These are phyloP conservation scores for Chiropotes sagulatus DNA, from an alignment of 2,797 vertebrate genomes.

Conservation along the genomic window DNA sequence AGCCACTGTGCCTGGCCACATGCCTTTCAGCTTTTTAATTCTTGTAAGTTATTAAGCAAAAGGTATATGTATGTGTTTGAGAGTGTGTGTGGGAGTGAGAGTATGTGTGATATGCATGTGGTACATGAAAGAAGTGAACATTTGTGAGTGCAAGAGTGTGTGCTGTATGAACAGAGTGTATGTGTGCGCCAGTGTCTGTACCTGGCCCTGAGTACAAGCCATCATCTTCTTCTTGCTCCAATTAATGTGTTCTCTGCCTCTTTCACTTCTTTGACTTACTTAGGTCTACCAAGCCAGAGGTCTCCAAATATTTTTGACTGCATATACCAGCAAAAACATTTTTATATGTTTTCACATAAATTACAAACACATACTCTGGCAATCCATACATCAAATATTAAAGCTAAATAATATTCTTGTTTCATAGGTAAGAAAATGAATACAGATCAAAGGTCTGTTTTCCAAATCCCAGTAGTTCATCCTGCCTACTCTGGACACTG, in stretches of 20 bases:
- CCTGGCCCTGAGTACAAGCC: background rate
- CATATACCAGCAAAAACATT: background rate
- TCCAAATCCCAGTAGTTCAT: background rate
- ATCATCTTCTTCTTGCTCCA: background rate
- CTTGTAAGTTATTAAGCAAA: background rate
- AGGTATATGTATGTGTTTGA: background rate
- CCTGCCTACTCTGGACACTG: background rate
- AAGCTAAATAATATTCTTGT: background rate
- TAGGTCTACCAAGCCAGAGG: background rate
- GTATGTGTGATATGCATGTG: background rate
- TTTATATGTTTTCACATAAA: background rate
- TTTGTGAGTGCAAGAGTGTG: background rate
- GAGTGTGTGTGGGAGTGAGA: background rate
- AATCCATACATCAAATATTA: background rate
- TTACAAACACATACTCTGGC: background rate
- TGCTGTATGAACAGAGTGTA: background rate
- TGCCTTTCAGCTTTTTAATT: too few species aligned
- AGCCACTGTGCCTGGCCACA: too few species aligned
- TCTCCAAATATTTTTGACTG: background rate
- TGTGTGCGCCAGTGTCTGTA: too few species aligned
- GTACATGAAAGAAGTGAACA: background rate
- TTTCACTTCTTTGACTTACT: background rate
- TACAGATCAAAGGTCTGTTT: background rate
- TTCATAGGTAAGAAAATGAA: constrained; percentile 16
- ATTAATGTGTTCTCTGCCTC: background rate